A percentile compares a stretch with the other conserved stretches of the same genome.
These are phyloP conservation scores for Labeo catla DNA, from an alignment of 2,113 vertebrate species.

Conservation along the genomic window DNA sequence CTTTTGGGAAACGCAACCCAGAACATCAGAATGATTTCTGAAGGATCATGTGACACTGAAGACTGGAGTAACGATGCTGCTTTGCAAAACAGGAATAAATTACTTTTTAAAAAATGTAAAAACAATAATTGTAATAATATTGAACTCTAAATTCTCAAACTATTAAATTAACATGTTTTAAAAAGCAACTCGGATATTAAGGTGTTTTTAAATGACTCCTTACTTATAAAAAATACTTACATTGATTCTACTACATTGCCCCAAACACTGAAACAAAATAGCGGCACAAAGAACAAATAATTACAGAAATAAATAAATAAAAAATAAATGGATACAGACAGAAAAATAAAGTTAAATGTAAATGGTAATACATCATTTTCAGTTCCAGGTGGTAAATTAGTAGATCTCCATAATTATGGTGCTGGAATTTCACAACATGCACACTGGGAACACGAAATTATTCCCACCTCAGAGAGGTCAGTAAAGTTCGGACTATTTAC, in stretches of 20 bases:
- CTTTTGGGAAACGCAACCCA: no score
- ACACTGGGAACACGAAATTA: conserved; percentile 64
- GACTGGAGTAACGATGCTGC: background rate
- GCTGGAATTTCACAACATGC: conserved; percentile 59
- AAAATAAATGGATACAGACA: background rate
- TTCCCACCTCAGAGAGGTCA: conserved; percentile 66
- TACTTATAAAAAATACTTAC: no score
- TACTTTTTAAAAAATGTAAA: background rate
- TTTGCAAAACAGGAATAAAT: background rate
- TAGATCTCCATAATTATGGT: conserved; percentile 56
- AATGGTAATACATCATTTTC: conserved; percentile 44
- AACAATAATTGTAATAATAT: background rate
- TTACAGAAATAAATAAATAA: background rate
- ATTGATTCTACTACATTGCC: no score
- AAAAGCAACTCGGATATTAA: background rate
- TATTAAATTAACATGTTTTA: background rate
- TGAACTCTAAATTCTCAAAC: no score
- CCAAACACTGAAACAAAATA: background rate
- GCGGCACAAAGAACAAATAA: background rate
- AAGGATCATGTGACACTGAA: background rate
- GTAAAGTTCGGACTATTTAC: conserved; percentile 66
- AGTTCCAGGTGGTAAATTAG: conserved; percentile 58
- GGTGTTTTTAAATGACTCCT: no score
- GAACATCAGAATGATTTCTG: no score
- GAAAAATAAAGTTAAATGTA: background rate